phyloP scores from a whole-genome alignment of 2,113 vertebrate genomes.

The Oplegnathus fasciatus region DNA sequence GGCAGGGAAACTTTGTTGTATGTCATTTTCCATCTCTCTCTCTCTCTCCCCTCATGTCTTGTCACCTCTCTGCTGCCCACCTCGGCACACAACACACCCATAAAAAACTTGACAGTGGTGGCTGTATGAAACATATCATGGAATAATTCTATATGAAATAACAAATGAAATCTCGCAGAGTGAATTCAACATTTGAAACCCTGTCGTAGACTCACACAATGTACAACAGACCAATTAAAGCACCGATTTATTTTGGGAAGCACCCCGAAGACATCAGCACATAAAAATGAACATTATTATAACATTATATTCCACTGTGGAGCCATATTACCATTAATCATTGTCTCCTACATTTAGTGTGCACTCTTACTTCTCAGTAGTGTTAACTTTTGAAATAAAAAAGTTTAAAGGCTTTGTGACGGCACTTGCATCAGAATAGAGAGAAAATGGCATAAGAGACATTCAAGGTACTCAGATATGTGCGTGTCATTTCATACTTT shows the following conservation, averaged over 20 bases:
- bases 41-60: not conserved
- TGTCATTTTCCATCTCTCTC: not conserved
- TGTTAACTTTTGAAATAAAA: too few relatives aligned
- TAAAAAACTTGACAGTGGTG: not conserved
- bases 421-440: too few relatives aligned
- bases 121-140: too few relatives aligned
- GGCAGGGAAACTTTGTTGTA: not conserved
- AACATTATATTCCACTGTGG: not conserved
- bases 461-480: not conserved
- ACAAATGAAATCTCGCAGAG: not conserved
- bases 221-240: not conserved
- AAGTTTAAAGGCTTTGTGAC: not conserved
- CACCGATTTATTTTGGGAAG: not conserved
- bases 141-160: not conserved
- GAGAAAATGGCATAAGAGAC: too few relatives aligned
- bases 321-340: not conserved
- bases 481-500: not conserved
- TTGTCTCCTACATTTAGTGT: too few relatives aligned
- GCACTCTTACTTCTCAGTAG: too few relatives aligned
- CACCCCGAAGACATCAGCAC: not conserved
- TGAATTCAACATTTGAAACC: not conserved
- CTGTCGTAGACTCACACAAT: too few relatives aligned
- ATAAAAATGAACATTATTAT: not conserved
- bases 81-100: not conserved
- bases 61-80: not conserved